phyloP scores from a whole-genome alignment of 2,888 invertebrate genomes.

The Synergus gifuensis region DNA sequence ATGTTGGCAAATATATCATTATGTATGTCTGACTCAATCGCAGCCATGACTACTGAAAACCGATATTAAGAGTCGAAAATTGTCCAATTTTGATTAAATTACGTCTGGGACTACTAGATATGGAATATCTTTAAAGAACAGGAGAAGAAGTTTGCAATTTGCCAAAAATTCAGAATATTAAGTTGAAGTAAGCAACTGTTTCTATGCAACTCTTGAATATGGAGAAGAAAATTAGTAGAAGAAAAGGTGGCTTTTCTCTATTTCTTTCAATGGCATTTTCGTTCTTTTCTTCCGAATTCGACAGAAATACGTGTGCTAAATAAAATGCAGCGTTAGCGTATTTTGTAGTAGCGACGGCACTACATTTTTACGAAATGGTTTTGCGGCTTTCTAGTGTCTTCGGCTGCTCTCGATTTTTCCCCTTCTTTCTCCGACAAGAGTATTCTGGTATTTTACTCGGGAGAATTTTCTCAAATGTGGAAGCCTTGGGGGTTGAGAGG shows the following conservation, averaged over 20 bases:
- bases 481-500: background rate
- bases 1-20: too few species aligned
- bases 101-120: too few species aligned
- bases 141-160: background rate
- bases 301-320: background rate
- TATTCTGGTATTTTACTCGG: slow-evolving; percentile 23
- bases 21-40: too few species aligned
- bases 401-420: slow-evolving; percentile 10
- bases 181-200: background rate
- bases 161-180: background rate
- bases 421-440: background rate
- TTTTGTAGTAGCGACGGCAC: background rate
- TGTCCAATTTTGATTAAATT: too few species aligned
- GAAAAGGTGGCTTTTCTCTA: background rate
- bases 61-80: too few species aligned
- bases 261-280: background rate
- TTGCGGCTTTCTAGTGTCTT: slow-evolving; percentile 10
- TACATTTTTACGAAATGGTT: slow-evolving; percentile 22
- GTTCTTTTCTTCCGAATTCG: background rate
- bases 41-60: too few species aligned
- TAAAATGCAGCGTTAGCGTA: slow-evolving; percentile 23
- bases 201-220: background rate
- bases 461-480: background rate
- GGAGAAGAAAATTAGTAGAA: background rate
- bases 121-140: too few species aligned